A percentile compares a stretch with the other conserved stretches of the same genome.
Conservation (phyloP, 2,113 vertebrate genomes). For the Pelobates fuscus region DNA sequence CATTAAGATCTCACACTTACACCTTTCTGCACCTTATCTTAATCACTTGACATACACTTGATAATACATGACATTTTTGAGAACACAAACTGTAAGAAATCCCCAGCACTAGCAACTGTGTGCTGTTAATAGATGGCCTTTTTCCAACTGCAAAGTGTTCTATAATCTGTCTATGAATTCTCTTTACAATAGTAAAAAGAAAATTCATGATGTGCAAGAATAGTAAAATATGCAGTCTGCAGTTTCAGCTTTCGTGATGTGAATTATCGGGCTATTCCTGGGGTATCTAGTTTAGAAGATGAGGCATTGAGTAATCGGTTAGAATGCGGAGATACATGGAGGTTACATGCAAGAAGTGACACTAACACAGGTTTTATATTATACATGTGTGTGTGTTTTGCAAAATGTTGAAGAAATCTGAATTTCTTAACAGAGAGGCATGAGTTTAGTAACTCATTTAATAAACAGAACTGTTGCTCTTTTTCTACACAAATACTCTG, state of each 20-base stretch:
- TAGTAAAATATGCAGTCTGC: slow-evolving; percentile 11
- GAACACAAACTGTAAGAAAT: slow-evolving; percentile 17
- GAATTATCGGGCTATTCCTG: slow-evolving; percentile 25
- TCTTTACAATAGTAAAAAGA: slow-evolving; percentile 39
- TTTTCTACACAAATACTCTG: no score
- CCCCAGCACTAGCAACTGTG: slow-evolving; percentile 3
- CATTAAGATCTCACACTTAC: neutral
- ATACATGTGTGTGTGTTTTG: slow-evolving; percentile 10
- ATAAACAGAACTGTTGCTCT: no score
- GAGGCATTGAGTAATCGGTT: slow-evolving; percentile 12
- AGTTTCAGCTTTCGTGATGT: slow-evolving; percentile 27
- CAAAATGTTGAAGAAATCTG: no score
- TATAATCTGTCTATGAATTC: slow-evolving; percentile 36
- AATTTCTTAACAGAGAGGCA: no score
- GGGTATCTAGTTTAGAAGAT: slow-evolving; percentile 21
- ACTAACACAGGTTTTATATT: slow-evolving; percentile 35
- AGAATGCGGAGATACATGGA: slow-evolving; percentile 12
- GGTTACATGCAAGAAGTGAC: slow-evolving; percentile 29
- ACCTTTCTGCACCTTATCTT: neutral
- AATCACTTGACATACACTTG: slow-evolving; percentile 2
- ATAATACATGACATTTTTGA: neutral
- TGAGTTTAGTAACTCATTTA: no score
- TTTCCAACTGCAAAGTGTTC: slow-evolving; percentile 31
- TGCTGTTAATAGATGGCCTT: slow-evolving; percentile 19
- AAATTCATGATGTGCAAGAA: slow-evolving; percentile 40